Evolutionary conservation across 2,888 invertebrate genomes (phyloP).

Genomic region (Cerceris ruficornis): DNA sequence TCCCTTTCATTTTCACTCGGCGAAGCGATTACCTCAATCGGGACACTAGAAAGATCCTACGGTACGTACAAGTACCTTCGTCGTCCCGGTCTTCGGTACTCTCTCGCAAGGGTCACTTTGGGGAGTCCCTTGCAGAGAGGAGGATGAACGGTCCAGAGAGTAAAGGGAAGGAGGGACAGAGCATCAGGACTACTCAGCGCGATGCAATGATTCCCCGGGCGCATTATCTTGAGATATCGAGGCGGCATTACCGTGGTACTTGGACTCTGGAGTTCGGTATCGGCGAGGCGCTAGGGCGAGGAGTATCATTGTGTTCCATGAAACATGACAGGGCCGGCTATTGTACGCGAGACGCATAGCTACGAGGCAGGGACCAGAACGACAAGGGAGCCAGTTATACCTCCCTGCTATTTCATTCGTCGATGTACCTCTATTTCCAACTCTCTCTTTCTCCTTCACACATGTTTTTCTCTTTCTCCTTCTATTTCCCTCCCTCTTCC

Average conservation of each 20-base stretch:
- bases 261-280: slow-evolving; percentile 44
- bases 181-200: slow-evolving; percentile 1
- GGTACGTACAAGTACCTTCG: slow-evolving; percentile 18
- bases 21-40: slow-evolving; percentile 38
- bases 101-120: slow-evolving; percentile 37
- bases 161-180: background rate
- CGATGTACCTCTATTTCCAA: background rate
- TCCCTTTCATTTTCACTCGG: background rate
- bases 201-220: slow-evolving; percentile 66
- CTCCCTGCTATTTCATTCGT: slow-evolving; percentile 39
- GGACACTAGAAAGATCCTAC: slow-evolving; percentile 4
- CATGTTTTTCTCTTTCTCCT: background rate
- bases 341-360: slow-evolving; percentile 78
- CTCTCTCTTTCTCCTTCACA: slow-evolving; percentile 10
- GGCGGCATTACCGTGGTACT: slow-evolving; percentile 52
- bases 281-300: slow-evolving; percentile 65
- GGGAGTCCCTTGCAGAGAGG: background rate
- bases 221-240: slow-evolving; percentile 78
- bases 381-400: slow-evolving; percentile 59
- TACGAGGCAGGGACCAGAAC: slow-evolving; percentile 57
- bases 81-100: slow-evolving; percentile 16
- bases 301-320: slow-evolving; percentile 78
- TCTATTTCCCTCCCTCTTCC: too few species aligned
- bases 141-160: slow-evolving; percentile 1
- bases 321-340: slow-evolving; percentile 78